phyloP scores from a whole-genome alignment of 1,140 invertebrate genomes.

The Rhopalosiphum maidis region DNA sequence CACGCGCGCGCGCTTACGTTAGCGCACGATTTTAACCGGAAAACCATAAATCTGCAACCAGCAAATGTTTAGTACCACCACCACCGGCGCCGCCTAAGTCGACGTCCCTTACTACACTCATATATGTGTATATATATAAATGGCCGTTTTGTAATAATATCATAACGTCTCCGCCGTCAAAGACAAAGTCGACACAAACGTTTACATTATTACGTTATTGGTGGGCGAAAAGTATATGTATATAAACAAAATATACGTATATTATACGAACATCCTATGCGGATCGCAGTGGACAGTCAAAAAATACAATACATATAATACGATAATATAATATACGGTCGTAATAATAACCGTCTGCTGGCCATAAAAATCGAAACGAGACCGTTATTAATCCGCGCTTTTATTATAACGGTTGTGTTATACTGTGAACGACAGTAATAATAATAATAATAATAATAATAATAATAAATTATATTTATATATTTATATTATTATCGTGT shows the following conservation, averaged over 20 bases:
- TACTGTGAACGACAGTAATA: not conserved
- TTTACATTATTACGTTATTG: slow-evolving; percentile 13
- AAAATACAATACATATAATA: not conserved
- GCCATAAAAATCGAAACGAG: slow-evolving; percentile 8
- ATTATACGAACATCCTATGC: not conserved
- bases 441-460: slow-evolving; percentile 1
- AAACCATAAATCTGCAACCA: not conserved
- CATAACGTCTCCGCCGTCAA: not conserved
- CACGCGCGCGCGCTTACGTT: not conserved
- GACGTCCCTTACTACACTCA: not conserved
- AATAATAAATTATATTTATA: not conserved
- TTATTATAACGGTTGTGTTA: slow-evolving; percentile 1
- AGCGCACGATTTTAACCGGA: not conserved
- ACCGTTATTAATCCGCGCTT: slow-evolving; percentile 5
- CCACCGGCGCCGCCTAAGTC: not conserved
- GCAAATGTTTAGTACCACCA: slow-evolving; percentile 7
- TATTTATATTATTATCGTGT: slow-evolving; percentile 4
- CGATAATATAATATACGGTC: slow-evolving; percentile 11
- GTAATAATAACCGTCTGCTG: slow-evolving; percentile 7
- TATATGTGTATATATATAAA: not conserved
- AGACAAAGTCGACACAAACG: slow-evolving; percentile 7
- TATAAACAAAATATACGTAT: not conserved
- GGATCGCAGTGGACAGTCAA: not conserved
- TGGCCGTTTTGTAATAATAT: not conserved
- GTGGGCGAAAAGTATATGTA: not conserved